Conservation (phyloP, 2,888 invertebrate species). For the Dermolepida albohirtum region DNA sequence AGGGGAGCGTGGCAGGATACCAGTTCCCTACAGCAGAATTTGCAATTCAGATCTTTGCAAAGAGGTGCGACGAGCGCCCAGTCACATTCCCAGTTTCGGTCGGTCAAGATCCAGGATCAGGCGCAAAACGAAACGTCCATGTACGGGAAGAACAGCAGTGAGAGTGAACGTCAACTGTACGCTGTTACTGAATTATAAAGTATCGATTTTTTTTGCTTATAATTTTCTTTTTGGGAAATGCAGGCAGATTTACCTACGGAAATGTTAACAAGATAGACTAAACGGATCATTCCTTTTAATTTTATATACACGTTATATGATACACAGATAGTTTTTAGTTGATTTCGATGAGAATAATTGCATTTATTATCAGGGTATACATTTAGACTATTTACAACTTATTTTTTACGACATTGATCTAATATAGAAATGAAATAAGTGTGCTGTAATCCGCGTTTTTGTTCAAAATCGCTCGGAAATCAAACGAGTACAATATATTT, state of each 20-base stretch:
- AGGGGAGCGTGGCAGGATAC: slow-evolving; percentile 63
- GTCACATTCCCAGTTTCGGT: slow-evolving; percentile 61
- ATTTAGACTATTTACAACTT: too few species aligned
- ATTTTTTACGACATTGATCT: too few species aligned
- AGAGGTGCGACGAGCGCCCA: slow-evolving; percentile 60
- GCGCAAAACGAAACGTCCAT: slow-evolving; percentile 61
- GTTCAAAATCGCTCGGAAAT: too few species aligned
- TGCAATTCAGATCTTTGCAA: slow-evolving; percentile 65
- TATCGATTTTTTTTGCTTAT: slow-evolving; percentile 44
- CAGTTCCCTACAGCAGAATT: slow-evolving; percentile 53
- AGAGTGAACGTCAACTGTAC: slow-evolving; percentile 70
- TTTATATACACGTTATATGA: slow-evolving; percentile 1
- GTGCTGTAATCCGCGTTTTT: too few species aligned
- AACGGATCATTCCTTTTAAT: slow-evolving; percentile 35
- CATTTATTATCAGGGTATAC: slow-evolving; percentile 31
- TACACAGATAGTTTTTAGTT: neutral
- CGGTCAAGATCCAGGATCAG: slow-evolving; percentile 64
- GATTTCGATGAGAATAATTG: neutral
- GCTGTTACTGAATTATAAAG: slow-evolving; percentile 79
- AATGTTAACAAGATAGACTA: slow-evolving; percentile 18
- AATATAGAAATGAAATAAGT: too few species aligned
- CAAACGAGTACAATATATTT: too few species aligned
- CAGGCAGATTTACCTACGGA: slow-evolving; percentile 58
- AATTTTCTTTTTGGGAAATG: slow-evolving; percentile 62
- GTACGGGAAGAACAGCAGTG: slow-evolving; percentile 51